Base-by-base conservation (phyloP, 2,797 vertebrate genomes). In the Cyclura pinguis region DNA sequence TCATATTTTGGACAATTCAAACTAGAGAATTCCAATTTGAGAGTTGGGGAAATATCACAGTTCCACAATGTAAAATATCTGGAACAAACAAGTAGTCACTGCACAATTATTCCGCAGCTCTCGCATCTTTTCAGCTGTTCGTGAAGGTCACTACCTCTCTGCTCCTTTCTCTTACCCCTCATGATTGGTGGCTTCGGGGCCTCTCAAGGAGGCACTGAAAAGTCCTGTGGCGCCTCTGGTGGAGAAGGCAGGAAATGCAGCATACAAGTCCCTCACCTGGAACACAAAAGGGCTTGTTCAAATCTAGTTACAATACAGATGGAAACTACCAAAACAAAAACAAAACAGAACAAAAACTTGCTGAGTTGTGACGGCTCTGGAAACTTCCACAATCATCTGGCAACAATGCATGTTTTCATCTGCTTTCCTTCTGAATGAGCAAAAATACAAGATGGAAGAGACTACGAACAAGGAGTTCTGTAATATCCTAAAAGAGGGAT, bases 221-320 rank as follows among this genome's bases (percentile, higher is more conserved):
- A 92, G 93, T 89, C 97, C 98, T 95, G 98, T 98, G 29, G 97
- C 88, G 92, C 97, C 96, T 89, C 93, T 95, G 91, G 96, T 93
- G 93, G 98, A 94, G 64, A 96, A 97, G 86, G 96, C 95, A 29
- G 98, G 98, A 92, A 98, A 97, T 16, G 95, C 91, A 95, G 95
- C 98, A 97, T 69, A 95, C 92, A 91, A 96, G 97, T 42, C 13
- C 55, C 86, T 94, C 24, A 24, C 64, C 92, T 96, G 16, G 90
- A 98, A 98, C 77, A 92, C 96, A 93, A 98, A 93, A 62, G 97
- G 81, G 91, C 24, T 91, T 6, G n/a, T 8, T 5, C 96, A 94
- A 93, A 90, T 55, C 97, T 98, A 89, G 86, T 69, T 88, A 92
- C 84, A 5, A 95, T 38, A 76, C 13, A 89, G 72, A 85, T 38